Evolutionary conservation across 1,140 invertebrate species (phyloP).

Genomic region (Lepidurus arcticus): DNA sequence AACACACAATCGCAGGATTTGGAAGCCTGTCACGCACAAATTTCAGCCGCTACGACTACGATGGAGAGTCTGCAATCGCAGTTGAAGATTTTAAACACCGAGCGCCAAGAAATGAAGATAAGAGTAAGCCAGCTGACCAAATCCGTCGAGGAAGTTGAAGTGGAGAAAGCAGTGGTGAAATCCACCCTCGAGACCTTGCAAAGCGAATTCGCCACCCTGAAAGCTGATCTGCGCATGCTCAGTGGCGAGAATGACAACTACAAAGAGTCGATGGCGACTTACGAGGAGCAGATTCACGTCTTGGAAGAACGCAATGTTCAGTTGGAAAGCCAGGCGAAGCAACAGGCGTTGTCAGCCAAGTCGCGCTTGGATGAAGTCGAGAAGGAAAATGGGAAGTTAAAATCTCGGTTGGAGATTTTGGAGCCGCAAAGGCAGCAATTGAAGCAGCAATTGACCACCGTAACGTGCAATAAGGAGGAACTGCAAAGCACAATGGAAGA

Average conservation of each 20-base stretch:
- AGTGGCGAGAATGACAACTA: background rate
- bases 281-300: background rate
- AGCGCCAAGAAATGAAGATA: conserved; percentile 8
- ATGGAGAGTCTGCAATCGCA: background rate
- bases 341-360: background rate
- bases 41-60: background rate
- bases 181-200: background rate
- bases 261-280: background rate
- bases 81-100: background rate
- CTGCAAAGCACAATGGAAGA: background rate
- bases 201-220: background rate
- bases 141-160: background rate
- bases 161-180: background rate
- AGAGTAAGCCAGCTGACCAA: background rate
- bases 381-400: background rate
- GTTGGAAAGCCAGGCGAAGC: background rate
- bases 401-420: background rate
- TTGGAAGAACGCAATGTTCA: background rate
- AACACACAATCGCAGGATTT: background rate
- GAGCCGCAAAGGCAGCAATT: background rate
- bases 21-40: background rate
- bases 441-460: background rate
- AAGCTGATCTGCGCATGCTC: background rate
- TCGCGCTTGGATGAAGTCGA: background rate
- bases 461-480: background rate